Conservation (phyloP, 2,888 invertebrate genomes). For the Conus canariensis region DNA sequence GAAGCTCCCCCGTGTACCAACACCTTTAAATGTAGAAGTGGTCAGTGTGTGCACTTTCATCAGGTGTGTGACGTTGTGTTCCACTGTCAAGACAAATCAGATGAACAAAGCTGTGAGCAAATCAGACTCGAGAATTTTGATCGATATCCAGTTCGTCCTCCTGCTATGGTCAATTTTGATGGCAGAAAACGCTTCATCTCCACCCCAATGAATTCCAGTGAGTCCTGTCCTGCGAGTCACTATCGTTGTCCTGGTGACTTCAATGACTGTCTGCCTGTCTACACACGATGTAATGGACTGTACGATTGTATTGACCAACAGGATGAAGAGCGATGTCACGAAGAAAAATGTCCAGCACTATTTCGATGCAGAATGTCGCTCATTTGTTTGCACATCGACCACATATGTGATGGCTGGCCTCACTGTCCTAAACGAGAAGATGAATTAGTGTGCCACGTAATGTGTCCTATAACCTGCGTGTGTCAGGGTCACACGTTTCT, state of each 20-base stretch:
- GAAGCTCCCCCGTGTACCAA: not conserved
- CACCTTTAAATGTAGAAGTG: not conserved
- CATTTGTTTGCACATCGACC: not conserved
- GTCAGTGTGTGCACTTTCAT: not conserved
- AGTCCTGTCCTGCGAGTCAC: not conserved
- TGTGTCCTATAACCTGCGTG: not conserved
- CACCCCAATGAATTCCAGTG: not conserved
- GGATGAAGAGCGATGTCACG: not conserved
- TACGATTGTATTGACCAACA: not conserved
- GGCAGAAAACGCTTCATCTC: not conserved
- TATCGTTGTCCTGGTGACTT: slow-evolving; percentile 4
- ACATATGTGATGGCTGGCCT: slow-evolving; percentile 2
- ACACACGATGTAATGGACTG: slow-evolving; percentile 4
- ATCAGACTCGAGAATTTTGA: not conserved
- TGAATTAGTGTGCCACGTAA: not conserved
- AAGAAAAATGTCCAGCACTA: not conserved
- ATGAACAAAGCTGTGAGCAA: not conserved
- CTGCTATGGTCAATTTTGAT: not conserved
- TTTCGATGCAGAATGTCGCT: not conserved
- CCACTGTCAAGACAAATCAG: not conserved
- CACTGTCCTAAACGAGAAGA: not conserved
- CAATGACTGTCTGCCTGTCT: slow-evolving; percentile 14
- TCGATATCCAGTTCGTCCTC: not conserved
- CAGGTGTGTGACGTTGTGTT: not conserved
- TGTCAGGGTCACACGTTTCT: not conserved